Base-by-base conservation (phyloP, 2,888 invertebrate genomes). In the Aphidius colemani region DNA sequence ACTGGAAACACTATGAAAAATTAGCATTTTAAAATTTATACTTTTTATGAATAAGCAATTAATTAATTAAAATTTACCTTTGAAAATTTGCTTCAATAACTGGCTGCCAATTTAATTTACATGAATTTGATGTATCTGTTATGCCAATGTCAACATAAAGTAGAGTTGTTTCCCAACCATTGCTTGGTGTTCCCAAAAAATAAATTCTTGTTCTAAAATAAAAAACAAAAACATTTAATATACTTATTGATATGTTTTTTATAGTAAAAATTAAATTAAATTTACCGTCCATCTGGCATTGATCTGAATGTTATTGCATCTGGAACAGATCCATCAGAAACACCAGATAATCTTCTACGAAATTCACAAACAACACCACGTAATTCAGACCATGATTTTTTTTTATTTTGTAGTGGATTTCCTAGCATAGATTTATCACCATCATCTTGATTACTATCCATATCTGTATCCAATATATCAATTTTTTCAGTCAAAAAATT, bases 131-230 rank as follows among this genome's bases (percentile, higher is more conserved):
- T 68, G 87, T 86, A 67, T 84, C 83, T n/a, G 85, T 85, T 64
- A 86, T 85, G 55, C 88, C 87, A n/a, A 96, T 88, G 80, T 96
- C 96, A 0, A 92, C 90, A 76, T 91, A 96, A 1, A 96, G 84
- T 9, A 96, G 83, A 0, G 95, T 96, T 3, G 94, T 94, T 82
- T 96, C 96, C 89, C 95, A 93, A 11, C 93, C 92, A 75, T 93
- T 93, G 59, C 91, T 90, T 0, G 94, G 93, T 30, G 93, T 92
- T 72, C 94, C 91, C 67, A 97, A 85, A 81, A 96, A 97, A 82
- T 96, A 97, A 74, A 96, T 90, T 75, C 95, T 87, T 9, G 89
- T 92, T 72, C 92, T 88, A 57, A 6, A 71, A 74, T 60, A 61
- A 7, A 63, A 65, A 56, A 53, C 50, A 53, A 9, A 6, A 6